Percentiles rank a stretch among this genome's conserved stretches.
Evolutionary conservation across 2,113 vertebrate species (phyloP).

Genomic region (Nycticorax nycticorax): DNA sequence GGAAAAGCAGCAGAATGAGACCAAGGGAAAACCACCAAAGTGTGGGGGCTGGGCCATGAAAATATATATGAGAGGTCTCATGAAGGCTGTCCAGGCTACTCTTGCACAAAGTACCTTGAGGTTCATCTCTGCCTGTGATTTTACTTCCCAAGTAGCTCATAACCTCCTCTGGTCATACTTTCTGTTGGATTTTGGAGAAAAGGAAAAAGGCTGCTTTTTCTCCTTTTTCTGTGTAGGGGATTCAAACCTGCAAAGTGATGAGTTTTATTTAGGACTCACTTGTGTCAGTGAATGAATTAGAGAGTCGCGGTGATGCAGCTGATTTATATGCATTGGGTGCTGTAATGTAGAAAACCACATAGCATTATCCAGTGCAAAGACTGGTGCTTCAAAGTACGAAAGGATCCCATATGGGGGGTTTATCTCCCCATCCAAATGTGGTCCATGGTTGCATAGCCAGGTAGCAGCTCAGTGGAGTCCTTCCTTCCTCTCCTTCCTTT

Average conservation of each 20-base stretch:
- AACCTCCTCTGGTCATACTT: not conserved
- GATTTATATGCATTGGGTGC: not conserved
- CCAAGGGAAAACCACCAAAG: not conserved
- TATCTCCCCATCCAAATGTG: rapidly evolving
- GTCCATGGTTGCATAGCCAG: not conserved
- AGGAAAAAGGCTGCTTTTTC: not conserved
- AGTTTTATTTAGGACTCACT: not conserved
- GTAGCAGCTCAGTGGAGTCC: not conserved
- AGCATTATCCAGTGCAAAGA: not conserved
- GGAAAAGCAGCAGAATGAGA: not conserved
- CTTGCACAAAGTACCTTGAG: not conserved
- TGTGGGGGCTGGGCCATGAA: not conserved
- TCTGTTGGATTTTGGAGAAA: not conserved
- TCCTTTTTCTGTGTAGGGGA: not conserved
- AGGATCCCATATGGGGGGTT: not conserved
- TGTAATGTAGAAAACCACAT: not conserved
- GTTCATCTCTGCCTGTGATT: rapidly evolving
- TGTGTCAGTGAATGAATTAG: not conserved
- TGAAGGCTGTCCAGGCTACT: not conserved
- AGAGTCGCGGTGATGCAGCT: rapidly evolving
- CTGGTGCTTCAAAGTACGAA: not conserved
- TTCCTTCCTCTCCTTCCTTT: not conserved
- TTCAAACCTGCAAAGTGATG: not conserved
- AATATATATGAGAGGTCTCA: not conserved
- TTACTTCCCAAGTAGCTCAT: not conserved